phyloP scores from a whole-genome alignment of 2,888 invertebrate genomes.

The Stomorhina lunata region DNA sequence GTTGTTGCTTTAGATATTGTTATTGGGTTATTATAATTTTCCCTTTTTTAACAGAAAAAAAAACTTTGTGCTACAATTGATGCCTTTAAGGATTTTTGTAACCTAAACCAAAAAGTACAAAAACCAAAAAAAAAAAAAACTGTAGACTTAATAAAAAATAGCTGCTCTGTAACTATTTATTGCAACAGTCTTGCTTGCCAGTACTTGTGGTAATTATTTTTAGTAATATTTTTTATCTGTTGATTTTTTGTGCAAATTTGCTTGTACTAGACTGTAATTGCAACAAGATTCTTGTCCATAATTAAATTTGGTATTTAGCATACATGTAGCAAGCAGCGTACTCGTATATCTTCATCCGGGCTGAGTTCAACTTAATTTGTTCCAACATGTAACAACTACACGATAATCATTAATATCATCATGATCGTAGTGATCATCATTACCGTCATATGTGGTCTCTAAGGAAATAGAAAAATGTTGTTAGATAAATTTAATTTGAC shows the following conservation, averaged over 20 bases:
- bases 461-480: conserved; percentile 31
- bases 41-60: conserved; percentile 41
- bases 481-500: conserved; percentile 27
- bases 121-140: neutral
- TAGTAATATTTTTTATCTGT: conserved; percentile 25
- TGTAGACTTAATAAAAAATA: no score
- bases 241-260: conserved; percentile 56
- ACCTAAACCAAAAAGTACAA: neutral
- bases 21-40: conserved; percentile 53
- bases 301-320: conserved; percentile 63
- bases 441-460: conserved; percentile 59
- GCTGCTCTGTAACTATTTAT: conserved; percentile 51
- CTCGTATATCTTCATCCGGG: conserved; percentile 9
- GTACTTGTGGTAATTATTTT: conserved; percentile 61
- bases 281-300: conserved; percentile 55
- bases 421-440: conserved; percentile 4
- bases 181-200: neutral
- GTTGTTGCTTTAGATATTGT: conserved; percentile 65
- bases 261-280: conserved; percentile 12
- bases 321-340: conserved; percentile 39
- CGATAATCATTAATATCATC: neutral
- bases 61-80: neutral
- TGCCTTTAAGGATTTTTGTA: conserved; percentile 31
- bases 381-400: neutral
- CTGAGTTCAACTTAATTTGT: conserved; percentile 20